phyloP scores from a whole-genome alignment of 92 coral and sea anemone genomes.

The Phenganax stokvisi region DNA sequence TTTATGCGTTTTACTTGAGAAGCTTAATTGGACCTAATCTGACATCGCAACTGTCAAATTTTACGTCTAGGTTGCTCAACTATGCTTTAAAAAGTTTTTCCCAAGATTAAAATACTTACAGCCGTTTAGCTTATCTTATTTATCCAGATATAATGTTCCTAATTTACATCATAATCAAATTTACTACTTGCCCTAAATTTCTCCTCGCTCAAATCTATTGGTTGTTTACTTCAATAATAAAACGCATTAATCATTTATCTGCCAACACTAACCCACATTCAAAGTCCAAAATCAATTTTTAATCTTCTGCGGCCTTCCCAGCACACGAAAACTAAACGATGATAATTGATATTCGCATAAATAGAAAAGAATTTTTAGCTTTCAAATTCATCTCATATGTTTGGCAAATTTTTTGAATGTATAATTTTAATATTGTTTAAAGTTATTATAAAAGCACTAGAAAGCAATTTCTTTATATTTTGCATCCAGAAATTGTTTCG shows the following conservation, averaged over 20 bases:
- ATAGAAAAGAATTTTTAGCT: background rate
- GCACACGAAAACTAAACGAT: background rate
- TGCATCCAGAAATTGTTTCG: no score
- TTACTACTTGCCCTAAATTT: background rate
- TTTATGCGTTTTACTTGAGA: background rate
- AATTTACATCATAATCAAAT: constrained; percentile 8
- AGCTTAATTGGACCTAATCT: background rate
- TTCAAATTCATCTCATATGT: background rate
- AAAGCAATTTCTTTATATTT: no score
- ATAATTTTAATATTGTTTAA: no score
- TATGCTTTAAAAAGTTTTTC: background rate
- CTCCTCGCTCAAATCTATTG: background rate
- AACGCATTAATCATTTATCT: background rate
- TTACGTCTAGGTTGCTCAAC: background rate
- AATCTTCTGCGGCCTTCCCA: background rate
- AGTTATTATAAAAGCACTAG: no score
- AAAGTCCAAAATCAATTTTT: background rate
- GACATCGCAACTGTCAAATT: background rate
- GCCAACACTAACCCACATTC: constrained; percentile 16
- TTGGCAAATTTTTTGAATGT: background rate
- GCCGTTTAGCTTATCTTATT: background rate
- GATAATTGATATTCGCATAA: constrained; percentile 14
- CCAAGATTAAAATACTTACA: background rate
- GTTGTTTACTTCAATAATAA: background rate
- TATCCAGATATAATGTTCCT: background rate